Evolutionary conservation across 2,888 invertebrate species (phyloP), one percentile per base, ranked within the genome.

Genomic region (Acholoe squamosa): DNA sequence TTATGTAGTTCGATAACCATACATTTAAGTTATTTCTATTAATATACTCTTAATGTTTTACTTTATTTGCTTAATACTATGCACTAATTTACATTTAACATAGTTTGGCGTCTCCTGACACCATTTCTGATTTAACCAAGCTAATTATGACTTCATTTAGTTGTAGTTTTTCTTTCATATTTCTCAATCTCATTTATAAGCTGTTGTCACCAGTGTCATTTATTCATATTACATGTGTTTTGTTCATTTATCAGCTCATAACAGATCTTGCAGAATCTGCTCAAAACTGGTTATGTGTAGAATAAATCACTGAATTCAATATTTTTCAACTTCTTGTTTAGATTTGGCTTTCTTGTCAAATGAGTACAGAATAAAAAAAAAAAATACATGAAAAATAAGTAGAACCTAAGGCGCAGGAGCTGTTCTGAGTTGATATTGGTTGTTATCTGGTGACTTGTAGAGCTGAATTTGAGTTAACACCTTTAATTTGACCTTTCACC

Each of bases 181-280:
- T 14, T 0, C 34, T 76, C 28, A 76, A 76, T 28, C 28, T 80
- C 33, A 80, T 19, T 43, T 28, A 61, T 3, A 28, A 76, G 1
- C 31, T 80, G 22, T 80, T 80, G 80, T 80, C 33, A 34, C 80
- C 31, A 33, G 76, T 25, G 28, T 76, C 14, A 43, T n/a, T 33
- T 33, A 34, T 80, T 80, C 34, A 22, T 19, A 43, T 34, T 52
- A 97, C 28, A 88, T 88, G 52, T 88, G 88, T 56, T 84, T 43
- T 51, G 22, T 33, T n/a, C n/a, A n/a, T 43, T 43, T 88, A 33
- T 88, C 33, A 51, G 19, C 28, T 54, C 84, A 5, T 52, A 31
- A 54, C 96, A 92, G 96, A 96, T 89, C 96, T 97, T 56, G 96
- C 96, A 80, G 96, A 76, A 76, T 7, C 3, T 28, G 25, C 19